Evolutionary conservation across 2,888 invertebrate species (phyloP).

Genomic region (Laspeyria flexula): DNA sequence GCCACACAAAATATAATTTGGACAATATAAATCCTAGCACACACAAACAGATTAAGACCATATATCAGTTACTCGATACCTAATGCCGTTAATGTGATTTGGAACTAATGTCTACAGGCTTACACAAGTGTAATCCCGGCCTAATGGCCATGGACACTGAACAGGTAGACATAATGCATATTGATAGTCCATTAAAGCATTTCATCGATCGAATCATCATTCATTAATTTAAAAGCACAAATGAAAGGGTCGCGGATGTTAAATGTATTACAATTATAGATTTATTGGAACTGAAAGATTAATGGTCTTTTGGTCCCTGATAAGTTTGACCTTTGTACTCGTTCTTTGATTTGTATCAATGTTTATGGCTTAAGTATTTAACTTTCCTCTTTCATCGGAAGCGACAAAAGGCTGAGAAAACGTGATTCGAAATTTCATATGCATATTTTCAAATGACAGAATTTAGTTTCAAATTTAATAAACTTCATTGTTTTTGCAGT

Average conservation of each 20-base stretch:
- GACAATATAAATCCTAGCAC: slow-evolving; percentile 35
- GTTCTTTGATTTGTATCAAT: slow-evolving; percentile 22
- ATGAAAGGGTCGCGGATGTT: slow-evolving; percentile 48
- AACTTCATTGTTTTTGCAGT: no score
- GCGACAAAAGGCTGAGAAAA: no score
- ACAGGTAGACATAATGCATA: slow-evolving; percentile 63
- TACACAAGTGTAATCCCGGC: slow-evolving; percentile 68
- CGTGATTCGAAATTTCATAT: no score
- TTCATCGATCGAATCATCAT: slow-evolving; percentile 63
- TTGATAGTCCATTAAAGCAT: slow-evolving; percentile 75
- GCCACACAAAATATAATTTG: slow-evolving; percentile 38
- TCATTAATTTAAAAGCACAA: slow-evolving; percentile 63
- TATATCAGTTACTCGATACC: slow-evolving; percentile 59
- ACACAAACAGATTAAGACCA: slow-evolving; percentile 60
- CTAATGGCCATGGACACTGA: slow-evolving; percentile 49
- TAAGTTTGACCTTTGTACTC: slow-evolving; percentile 27
- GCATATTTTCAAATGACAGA: no score
- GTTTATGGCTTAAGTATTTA: slow-evolving; percentile 2
- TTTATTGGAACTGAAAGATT: slow-evolving; percentile 52
- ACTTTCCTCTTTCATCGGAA: neutral
- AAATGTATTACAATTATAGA: slow-evolving; percentile 59
- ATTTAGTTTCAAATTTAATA: no score
- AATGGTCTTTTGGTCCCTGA: slow-evolving; percentile 42
- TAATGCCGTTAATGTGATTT: slow-evolving; percentile 60
- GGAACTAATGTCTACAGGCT: slow-evolving; percentile 64